Conservation (phyloP, 2,888 invertebrate genomes). For the Thysanoteuthis rhombus region DNA sequence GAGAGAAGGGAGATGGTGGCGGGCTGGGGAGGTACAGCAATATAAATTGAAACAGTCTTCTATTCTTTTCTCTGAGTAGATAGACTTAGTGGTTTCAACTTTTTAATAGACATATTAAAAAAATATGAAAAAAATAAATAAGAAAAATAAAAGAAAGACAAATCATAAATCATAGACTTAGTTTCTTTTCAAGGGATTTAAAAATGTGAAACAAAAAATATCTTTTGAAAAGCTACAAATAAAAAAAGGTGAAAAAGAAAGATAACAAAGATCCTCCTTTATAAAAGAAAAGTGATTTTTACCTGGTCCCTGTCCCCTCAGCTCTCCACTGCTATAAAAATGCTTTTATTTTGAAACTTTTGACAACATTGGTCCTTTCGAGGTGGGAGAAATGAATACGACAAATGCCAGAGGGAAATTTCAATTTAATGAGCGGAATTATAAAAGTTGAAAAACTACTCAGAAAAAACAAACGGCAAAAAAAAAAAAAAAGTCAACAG, state of each 20-base stretch:
- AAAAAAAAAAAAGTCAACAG: not conserved
- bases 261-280: slow-evolving; percentile 12
- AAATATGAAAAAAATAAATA: not conserved
- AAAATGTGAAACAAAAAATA: not conserved
- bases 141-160: not conserved
- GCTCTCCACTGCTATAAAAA: not conserved
- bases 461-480: too few relatives aligned
- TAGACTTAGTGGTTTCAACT: not conserved
- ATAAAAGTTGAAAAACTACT: not conserved
- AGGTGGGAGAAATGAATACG: not conserved
- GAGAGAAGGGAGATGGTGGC: not conserved
- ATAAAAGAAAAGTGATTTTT: slow-evolving; percentile 12
- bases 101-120: not conserved
- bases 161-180: too few relatives aligned
- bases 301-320: not conserved
- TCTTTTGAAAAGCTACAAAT: not conserved
- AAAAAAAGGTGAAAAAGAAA: not conserved
- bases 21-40: not conserved
- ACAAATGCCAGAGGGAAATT: not conserved
- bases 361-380: not conserved
- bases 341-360: not conserved
- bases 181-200: not conserved
- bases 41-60: slow-evolving; percentile 12
- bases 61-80: not conserved
- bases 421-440: not conserved